These are phyloP conservation scores for Drosophila cardini DNA, from an alignment of 1,140 invertebrate species.

Conservation along the genomic window DNA sequence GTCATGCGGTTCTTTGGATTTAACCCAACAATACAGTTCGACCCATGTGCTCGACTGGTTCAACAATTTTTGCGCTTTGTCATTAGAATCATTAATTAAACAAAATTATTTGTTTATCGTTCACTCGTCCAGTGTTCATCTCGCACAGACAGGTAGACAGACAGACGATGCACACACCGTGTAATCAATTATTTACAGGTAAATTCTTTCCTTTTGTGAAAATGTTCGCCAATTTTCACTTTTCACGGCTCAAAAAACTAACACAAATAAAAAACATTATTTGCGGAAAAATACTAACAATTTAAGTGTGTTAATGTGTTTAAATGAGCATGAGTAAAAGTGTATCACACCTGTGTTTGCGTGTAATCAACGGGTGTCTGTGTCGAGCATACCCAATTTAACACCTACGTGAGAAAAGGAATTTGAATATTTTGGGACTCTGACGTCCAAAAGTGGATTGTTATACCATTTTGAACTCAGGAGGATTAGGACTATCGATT, in stretches of 20 bases:
- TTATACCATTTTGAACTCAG: too few relatives aligned
- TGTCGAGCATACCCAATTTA: too few relatives aligned
- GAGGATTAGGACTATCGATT: too few relatives aligned
- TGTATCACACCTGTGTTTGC: too few relatives aligned
- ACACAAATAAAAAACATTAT: too few relatives aligned
- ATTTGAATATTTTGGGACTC: too few relatives aligned
- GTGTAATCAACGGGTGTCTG: too few relatives aligned
- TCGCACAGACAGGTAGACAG: not conserved
- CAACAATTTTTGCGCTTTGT: slow-evolving; percentile 19
- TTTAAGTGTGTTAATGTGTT: not conserved
- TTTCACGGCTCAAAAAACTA: not conserved
- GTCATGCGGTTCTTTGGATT: slow-evolving; percentile 52
- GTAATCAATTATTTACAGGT: slow-evolving; percentile 6
- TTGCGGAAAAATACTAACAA: not conserved
- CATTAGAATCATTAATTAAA: slow-evolving; percentile 47
- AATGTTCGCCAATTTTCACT: not conserved
- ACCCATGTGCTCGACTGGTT: slow-evolving; percentile 10
- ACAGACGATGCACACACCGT: not conserved
- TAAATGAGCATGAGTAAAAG: not conserved
- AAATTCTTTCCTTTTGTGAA: not conserved
- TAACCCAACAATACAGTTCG: slow-evolving; percentile 31
- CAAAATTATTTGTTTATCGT: slow-evolving; percentile 41
- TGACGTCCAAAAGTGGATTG: too few relatives aligned
- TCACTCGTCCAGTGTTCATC: slow-evolving; percentile 12
- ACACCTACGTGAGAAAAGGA: too few relatives aligned